These are phyloP conservation scores for Macrotrachela quadricornifera DNA, from an alignment of 1,140 invertebrate species.

Conservation along the genomic window DNA sequence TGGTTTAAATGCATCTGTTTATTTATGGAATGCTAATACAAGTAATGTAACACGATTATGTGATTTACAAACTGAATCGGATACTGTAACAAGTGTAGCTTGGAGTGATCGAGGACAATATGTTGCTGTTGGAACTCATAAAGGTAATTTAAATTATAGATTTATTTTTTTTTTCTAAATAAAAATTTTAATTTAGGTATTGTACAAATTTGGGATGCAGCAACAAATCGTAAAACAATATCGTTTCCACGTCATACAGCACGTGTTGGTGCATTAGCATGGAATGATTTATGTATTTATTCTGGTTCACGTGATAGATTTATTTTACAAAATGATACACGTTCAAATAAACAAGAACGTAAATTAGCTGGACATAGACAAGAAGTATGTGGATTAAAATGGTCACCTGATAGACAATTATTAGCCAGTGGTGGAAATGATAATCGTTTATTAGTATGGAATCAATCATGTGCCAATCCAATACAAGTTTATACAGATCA, in stretches of 20 bases:
- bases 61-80: conserved; percentile 50
- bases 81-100: conserved; percentile 89
- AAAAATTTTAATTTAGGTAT: no score
- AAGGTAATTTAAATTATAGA: no score
- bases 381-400: conserved; percentile 93
- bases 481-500: conserved; percentile 86
- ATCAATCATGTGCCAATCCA: conserved; percentile 28
- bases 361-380: conserved; percentile 69
- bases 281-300: conserved; percentile 89
- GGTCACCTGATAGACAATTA: conserved; percentile 96
- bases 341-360: conserved; percentile 37
- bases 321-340: conserved; percentile 79
- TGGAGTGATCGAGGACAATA: conserved; percentile 92
- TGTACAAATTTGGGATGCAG: conserved; percentile 81
- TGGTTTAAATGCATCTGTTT: conserved; percentile 90
- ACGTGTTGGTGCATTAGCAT: conserved; percentile 58
- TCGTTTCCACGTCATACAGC: conserved; percentile 77
- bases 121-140: conserved; percentile 88
- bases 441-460: conserved; percentile 95
- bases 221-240: conserved; percentile 71
- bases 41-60: conserved; percentile 90
- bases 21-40: conserved; percentile 95
- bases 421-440: conserved; percentile 96
- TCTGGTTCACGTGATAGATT: conserved; percentile 80
- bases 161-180: no score